Percentiles rank a stretch among this genome's conserved stretches.
These are phyloP conservation scores for Speoplatyrhinus poulsoni DNA, from an alignment of 2,113 vertebrate species.

Conservation along the genomic window DNA sequence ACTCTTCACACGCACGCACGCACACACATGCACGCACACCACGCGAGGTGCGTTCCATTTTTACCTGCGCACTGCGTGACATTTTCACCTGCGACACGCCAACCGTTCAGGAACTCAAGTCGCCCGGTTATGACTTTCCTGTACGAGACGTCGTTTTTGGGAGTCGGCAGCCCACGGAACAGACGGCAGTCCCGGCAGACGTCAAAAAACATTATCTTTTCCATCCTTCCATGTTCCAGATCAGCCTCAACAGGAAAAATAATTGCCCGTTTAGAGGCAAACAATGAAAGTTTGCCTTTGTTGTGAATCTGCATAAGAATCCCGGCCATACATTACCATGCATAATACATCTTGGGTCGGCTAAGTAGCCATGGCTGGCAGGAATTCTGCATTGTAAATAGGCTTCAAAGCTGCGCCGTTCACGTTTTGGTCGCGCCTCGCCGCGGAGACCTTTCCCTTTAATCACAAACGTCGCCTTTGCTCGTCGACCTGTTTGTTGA, in stretches of 20 bases:
- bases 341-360: conserved; percentile 76
- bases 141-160: no score
- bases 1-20: neutral
- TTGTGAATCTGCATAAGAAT: conserved; percentile 75
- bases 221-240: conserved; percentile 52
- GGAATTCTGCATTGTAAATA: conserved; percentile 75
- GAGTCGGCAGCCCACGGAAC: conserved; percentile 6
- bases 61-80: no score
- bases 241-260: conserved; percentile 63
- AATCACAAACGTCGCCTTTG: conserved; percentile 72
- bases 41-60: no score
- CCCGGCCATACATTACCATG: conserved; percentile 74
- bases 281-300: conserved; percentile 72
- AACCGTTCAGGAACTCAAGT: no score
- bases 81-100: no score
- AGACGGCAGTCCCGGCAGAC: conserved; percentile 41
- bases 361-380: conserved; percentile 71
- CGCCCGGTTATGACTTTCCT: no score
- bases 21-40: no score
- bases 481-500: conserved; percentile 71
- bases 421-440: conserved; percentile 65
- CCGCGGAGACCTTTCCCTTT: conserved; percentile 70
- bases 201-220: conserved; percentile 38
- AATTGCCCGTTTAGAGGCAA: conserved; percentile 71
- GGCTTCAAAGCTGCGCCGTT: conserved; percentile 66